phyloP scores from a whole-genome alignment of 2,113 vertebrate genomes.

The Pimephales promelas region DNA sequence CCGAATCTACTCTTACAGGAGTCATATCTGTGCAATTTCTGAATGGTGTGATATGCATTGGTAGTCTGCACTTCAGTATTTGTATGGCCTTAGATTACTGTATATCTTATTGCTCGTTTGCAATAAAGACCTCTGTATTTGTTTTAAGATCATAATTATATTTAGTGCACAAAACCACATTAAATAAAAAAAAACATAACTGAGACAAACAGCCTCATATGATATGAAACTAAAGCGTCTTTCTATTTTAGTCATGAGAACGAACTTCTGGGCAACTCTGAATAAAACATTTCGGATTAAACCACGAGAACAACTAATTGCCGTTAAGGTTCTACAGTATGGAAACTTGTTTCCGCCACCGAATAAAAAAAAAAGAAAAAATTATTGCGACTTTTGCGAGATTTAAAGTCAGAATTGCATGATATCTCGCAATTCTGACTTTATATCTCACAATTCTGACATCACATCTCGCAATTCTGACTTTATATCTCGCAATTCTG shows the following conservation, averaged over 20 bases:
- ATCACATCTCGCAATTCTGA: too few relatives aligned
- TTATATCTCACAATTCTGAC: too few relatives aligned
- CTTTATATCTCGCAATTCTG: too few relatives aligned
- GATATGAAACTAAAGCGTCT: not conserved
- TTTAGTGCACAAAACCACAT: not conserved
- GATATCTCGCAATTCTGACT: too few relatives aligned
- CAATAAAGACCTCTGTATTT: slow-evolving; percentile 7
- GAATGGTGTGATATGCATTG: not conserved
- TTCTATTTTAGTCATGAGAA: slow-evolving; percentile 8
- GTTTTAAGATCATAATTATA: not conserved
- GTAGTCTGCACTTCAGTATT: not conserved
- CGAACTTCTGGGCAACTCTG: not conserved
- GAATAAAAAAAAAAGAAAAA: too few relatives aligned
- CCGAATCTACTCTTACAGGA: too few relatives aligned
- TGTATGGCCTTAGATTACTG: not conserved
- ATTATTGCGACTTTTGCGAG: too few relatives aligned
- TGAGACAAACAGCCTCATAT: not conserved
- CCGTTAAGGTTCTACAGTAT: not conserved
- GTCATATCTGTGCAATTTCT: not conserved
- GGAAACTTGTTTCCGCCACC: too few relatives aligned
- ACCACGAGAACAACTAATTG: not conserved
- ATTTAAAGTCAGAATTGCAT: too few relatives aligned
- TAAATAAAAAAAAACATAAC: not conserved
- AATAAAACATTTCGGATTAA: not conserved
- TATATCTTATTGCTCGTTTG: not conserved